Base-by-base conservation (phyloP, 2,113 vertebrate species). In the Bolborhynchus lineola region DNA sequence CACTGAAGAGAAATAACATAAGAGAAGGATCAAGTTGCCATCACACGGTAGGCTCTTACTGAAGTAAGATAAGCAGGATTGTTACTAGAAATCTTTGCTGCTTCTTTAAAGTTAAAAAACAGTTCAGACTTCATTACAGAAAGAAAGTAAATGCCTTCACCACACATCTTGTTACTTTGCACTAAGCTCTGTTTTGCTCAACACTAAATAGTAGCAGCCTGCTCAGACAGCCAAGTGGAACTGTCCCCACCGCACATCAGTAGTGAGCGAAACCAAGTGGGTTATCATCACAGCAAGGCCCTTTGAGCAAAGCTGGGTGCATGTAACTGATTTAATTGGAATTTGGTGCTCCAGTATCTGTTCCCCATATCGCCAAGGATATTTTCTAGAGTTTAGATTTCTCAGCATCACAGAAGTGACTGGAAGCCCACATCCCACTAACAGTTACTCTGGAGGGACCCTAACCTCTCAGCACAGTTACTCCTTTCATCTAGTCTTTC, bases 151-250 rank as follows among this genome's bases (percentile, higher is more conserved):
- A 70, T 3, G 21, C 46, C 44, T 80, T 46, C 37, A 82, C 16
- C 59, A 88, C 39, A 47, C 15, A 80, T 41, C 59, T 49, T 44
- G 37, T 59, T 63, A 80, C 31, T 46, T 33, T 55, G 82, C 59
- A 83, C 16, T 18, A 44, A 86, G 42, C 26, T 71, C 42, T 29
- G 0, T 63, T 91, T 82, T 59, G 57, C 75, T 80, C 67, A 68
- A 41, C 5, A 10, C 26, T 28, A 39, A 64, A 75, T 11, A 60
- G 84, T 5, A 87, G 33, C 33, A 65, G 88, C 94, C 88, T 80
- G 94, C 95, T 96, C 97, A 95, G 96, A 95, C 96, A 97, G 97
- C 95, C 97, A 97, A 97, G 96, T 91, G 94, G 94, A 97, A 92
- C 37, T 67, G 95, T 97, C 96, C 29, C 7, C 91, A 97, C 83